phyloP scores from a whole-genome alignment of 2,113 vertebrate species.

The Macheiramphus alcinus region DNA sequence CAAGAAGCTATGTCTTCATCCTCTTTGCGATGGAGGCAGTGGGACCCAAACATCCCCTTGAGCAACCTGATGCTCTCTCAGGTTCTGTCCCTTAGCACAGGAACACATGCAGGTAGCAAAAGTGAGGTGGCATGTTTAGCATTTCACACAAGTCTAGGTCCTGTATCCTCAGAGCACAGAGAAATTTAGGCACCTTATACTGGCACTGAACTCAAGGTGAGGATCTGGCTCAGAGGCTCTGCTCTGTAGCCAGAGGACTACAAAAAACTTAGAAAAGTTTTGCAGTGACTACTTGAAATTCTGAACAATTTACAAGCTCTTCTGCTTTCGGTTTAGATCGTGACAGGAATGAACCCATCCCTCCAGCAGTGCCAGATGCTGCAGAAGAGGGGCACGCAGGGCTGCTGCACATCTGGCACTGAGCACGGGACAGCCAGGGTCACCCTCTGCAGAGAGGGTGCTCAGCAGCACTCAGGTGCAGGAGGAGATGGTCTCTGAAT shows the following conservation, averaged over 20 bases:
- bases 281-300: neutral
- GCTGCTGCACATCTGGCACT: neutral
- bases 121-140: neutral
- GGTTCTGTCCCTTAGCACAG: neutral
- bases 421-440: rapidly evolving
- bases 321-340: neutral
- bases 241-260: neutral
- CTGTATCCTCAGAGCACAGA: neutral
- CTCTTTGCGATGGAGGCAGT: neutral
- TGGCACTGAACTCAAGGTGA: neutral
- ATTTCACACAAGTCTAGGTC: neutral
- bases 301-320: neutral
- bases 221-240: neutral
- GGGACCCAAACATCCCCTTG: neutral
- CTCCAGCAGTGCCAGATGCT: neutral
- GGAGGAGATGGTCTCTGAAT: neutral
- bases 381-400: neutral
- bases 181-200: neutral
- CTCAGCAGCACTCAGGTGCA: neutral
- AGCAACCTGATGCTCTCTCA: neutral
- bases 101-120: neutral
- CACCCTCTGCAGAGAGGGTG: too few relatives aligned
- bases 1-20: neutral
- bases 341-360: neutral
- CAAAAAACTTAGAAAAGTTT: neutral